Evolutionary conservation across 2,888 invertebrate genomes (phyloP).

Genomic region (Protodeltote pygarga): DNA sequence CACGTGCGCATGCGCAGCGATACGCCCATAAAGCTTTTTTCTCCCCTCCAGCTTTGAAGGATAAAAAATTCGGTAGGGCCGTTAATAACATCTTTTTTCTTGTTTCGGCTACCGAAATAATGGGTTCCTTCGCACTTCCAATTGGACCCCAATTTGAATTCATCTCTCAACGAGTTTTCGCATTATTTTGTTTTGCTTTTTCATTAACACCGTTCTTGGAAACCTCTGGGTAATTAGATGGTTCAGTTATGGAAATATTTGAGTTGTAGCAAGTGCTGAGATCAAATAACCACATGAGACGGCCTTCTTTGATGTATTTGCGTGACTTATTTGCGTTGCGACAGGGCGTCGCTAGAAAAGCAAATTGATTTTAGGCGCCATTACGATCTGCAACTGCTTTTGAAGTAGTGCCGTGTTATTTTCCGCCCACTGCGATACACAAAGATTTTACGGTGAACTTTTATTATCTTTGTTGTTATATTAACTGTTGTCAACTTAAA

Average conservation of each 20-base stretch:
- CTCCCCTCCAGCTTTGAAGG: conserved; percentile 47
- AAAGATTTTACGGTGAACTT: conserved; percentile 17
- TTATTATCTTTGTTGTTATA: conserved; percentile 21
- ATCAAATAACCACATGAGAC: conserved; percentile 40
- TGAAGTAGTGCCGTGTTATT: conserved; percentile 33
- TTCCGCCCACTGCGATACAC: conserved; percentile 42
- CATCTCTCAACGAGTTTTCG: conserved; percentile 53
- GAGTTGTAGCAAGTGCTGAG: conserved; percentile 39
- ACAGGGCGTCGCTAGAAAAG: conserved; percentile 35
- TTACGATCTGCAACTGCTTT: conserved; percentile 26
- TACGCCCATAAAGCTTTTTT: conserved; percentile 49
- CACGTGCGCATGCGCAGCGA: conserved; percentile 49
- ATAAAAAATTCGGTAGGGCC: conserved; percentile 61
- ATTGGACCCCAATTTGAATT: conserved; percentile 69
- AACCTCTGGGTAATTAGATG: conserved; percentile 58
- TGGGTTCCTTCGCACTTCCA: conserved; percentile 70
- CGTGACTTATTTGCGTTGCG: conserved; percentile 35
- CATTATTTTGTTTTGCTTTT: conserved; percentile 61
- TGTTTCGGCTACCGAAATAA: conserved; percentile 71
- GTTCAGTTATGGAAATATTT: conserved; percentile 48
- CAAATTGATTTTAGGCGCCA: conserved; percentile 49
- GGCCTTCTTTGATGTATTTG: conserved; percentile 38
- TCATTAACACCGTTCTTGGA: conserved; percentile 59
- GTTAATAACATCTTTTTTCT: conserved; percentile 66
- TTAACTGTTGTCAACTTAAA: conserved; percentile 14